Conservation (phyloP, 2,888 invertebrate species). For the Pyrgus malvae region DNA sequence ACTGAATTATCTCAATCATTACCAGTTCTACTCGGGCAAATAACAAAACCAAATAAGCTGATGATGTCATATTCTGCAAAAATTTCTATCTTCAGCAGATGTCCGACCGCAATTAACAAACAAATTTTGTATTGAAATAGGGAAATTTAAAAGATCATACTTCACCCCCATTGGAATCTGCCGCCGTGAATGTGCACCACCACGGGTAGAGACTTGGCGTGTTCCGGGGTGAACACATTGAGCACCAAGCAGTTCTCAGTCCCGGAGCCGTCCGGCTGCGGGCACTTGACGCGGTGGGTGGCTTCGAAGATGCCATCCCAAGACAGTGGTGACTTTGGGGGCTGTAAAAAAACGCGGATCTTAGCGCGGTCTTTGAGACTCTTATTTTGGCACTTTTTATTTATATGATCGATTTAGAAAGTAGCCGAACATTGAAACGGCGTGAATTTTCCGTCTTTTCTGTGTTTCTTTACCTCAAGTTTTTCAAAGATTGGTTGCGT, state of each 20-base stretch:
- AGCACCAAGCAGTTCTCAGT: conserved; percentile 69
- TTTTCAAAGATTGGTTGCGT: too few relatives aligned
- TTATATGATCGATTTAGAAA: too few relatives aligned
- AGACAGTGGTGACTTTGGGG: conserved; percentile 51
- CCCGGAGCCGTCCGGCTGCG: conserved; percentile 52
- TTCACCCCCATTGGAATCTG: conserved; percentile 62
- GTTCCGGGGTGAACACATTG: conserved; percentile 64
- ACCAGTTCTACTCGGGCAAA: too few relatives aligned
- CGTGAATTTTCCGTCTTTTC: neutral
- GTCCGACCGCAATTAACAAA: too few relatives aligned
- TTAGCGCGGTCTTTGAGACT: neutral
- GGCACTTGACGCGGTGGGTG: conserved; percentile 60
- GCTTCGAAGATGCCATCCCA: conserved; percentile 75
- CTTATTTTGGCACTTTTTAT: too few relatives aligned
- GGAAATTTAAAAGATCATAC: conserved; percentile 3
- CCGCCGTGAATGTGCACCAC: conserved; percentile 73
- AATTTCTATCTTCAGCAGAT: too few relatives aligned
- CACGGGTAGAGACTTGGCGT: conserved; percentile 48
- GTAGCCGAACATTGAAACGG: neutral
- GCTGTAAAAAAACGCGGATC: conserved; percentile 40
- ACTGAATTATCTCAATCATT: too few relatives aligned
- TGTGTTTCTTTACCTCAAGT: too few relatives aligned
- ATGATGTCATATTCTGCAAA: too few relatives aligned
- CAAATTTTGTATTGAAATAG: neutral
- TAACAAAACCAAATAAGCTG: too few relatives aligned